These are phyloP conservation scores for Pseudocheirus occidentalis DNA, from an alignment of 2,797 vertebrate genomes.

Conservation along the genomic window DNA sequence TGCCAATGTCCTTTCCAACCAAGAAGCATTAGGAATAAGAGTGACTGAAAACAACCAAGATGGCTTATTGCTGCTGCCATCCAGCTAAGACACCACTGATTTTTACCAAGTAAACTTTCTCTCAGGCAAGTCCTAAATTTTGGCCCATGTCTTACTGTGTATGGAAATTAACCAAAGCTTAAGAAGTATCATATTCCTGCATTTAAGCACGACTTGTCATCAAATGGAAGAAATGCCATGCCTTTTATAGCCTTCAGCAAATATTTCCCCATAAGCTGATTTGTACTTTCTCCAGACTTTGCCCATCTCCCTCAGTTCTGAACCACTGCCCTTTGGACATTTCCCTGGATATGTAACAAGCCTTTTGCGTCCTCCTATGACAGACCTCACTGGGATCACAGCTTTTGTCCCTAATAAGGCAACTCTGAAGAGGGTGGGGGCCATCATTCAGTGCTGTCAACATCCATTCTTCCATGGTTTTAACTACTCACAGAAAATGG, in stretches of 20 bases:
- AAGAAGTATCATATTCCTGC: not conserved
- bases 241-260: not conserved
- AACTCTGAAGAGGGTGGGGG: not conserved
- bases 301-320: conserved; percentile 20
- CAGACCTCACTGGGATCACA: not conserved
- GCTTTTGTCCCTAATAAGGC: not conserved
- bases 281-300: not conserved
- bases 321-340: not conserved
- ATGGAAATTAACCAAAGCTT: not conserved
- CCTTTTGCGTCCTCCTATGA: not conserved
- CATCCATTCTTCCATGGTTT: not conserved
- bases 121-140: not conserved
- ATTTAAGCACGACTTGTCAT: not conserved
- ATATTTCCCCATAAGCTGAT: not conserved
- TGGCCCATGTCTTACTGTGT: not conserved
- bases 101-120: conserved; percentile 23
- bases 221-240: not conserved
- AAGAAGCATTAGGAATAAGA: not conserved
- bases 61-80: not conserved
- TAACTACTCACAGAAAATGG: not conserved
- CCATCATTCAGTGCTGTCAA: not conserved
- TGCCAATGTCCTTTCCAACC: not conserved
- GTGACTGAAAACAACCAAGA: not conserved
- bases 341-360: not conserved
- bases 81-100: not conserved